Percentiles rank a stretch among this genome's conserved stretches.
phyloP scores from a whole-genome alignment of 92 coral and sea anemone genomes.

The Phenganax subtilis region DNA sequence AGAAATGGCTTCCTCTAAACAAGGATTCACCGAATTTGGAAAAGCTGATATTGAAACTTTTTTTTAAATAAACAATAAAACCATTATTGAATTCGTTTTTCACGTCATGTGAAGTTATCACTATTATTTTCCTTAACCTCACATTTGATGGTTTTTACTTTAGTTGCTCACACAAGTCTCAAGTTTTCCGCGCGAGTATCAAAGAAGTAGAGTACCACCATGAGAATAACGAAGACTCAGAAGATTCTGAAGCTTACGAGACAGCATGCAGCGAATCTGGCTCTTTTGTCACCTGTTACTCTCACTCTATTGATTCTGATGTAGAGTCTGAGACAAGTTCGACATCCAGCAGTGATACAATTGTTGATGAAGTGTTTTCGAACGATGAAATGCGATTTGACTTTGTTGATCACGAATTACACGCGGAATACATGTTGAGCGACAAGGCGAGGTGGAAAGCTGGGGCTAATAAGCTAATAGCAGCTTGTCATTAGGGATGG shows the following conservation, averaged over 20 bases:
- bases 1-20: no score
- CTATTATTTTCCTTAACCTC: no score
- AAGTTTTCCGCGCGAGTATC: slow-evolving; percentile 18
- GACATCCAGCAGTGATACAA: slow-evolving; percentile 27
- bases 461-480: not conserved
- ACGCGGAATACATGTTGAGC: not conserved
- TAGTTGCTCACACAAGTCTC: slow-evolving; percentile 30
- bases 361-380: slow-evolving; percentile 6
- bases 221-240: not conserved
- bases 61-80: no score
- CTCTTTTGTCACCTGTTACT: slow-evolving; percentile 19
- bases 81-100: no score
- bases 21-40: no score
- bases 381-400: not conserved
- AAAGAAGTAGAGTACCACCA: not conserved
- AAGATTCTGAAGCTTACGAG: not conserved
- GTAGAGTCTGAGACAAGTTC: not conserved
- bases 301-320: not conserved
- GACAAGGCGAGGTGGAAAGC: slow-evolving; percentile 9
- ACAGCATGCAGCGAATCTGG: slow-evolving; percentile 32
- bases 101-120: no score
- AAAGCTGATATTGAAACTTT: no score
- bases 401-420: not conserved
- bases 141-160: not conserved
- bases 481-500: no score